A percentile compares a stretch with the other conserved stretches of the same genome.
These are phyloP conservation scores for Calyptommatus sinebrachiatus DNA, from an alignment of 2,113 vertebrate species.

Conservation along the genomic window DNA sequence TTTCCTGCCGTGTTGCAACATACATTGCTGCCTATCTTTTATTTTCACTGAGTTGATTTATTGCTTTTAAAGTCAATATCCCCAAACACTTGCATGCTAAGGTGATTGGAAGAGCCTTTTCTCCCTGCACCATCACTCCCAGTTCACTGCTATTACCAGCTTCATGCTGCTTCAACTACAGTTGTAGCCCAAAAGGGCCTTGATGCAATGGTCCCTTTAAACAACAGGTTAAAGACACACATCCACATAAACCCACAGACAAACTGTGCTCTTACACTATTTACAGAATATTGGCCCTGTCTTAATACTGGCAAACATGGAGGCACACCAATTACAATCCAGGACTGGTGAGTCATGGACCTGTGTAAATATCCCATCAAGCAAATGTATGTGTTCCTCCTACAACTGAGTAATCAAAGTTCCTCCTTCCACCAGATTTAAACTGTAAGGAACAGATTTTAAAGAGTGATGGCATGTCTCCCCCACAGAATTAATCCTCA, in stretches of 20 bases:
- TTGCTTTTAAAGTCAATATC: no score
- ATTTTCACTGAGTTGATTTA: no score
- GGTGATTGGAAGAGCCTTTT: no score
- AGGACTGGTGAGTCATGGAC: not conserved
- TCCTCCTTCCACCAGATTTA: not conserved
- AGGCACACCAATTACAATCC: not conserved
- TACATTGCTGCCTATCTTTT: no score
- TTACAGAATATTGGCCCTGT: not conserved
- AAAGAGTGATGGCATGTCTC: not conserved
- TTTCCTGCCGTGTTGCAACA: no score
- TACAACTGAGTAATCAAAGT: not conserved
- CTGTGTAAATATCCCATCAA: no score
- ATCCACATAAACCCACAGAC: no score
- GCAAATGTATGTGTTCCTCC: not conserved
- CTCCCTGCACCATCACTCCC: no score
- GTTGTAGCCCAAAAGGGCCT: no score
- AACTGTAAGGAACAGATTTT: not conserved
- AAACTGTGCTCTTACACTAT: not conserved
- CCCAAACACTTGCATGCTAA: no score
- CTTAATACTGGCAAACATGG: not conserved
- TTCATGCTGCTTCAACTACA: no score
- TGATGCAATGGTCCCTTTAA: not conserved
- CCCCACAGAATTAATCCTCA: not conserved
- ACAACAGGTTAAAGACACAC: not conserved
- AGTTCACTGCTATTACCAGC: no score